Evolutionary conservation across 2,888 invertebrate genomes (phyloP), one percentile per base, ranked within the genome.

Genomic region (Cryptocheilus praepositus): DNA sequence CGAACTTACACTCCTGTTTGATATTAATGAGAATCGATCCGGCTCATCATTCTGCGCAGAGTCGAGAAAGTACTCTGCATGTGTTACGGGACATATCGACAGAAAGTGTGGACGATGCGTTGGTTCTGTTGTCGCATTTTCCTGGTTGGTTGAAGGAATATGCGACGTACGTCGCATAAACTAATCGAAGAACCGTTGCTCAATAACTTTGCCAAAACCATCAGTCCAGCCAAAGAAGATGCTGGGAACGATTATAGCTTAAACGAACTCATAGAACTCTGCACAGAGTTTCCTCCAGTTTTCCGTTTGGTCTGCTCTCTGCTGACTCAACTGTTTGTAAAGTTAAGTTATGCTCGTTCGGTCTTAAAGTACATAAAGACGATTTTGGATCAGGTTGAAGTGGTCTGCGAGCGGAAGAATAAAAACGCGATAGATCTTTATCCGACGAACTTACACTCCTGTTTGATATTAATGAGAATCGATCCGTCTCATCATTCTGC

Each of bases 401-500:
- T 28, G 5, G 49, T 59, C 52, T 85, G 84, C 25, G 36, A 66
- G 43, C 62, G 64, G 21, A 55, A 56, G 0, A 55, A 67, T 7
- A 80, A 76, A 70, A 76, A 82, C 51, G 75, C 80, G 44, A 21
- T 86, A 53, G 83, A 86, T 66, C 80, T 87, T 18, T 87, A 87
- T 77, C 87, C 87, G 3, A 72, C 61, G 8, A 66, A 74, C 36
- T 70, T 84, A 46, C 85, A 82, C 58, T 76, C 76, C 8, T 74
- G 74, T 54, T 69, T 84, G 1, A 74, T 85, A 62, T 74, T 87
- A 57, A 64, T 87, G 13, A 69, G 68, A 64, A 85, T 86, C 53
- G 75, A 79, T 11, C 82, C 83, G 15, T n/a, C 18, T 7, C 25
- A 77, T 66, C 84, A 85, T 46, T 76, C 83, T 0, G 11, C 11